phyloP scores from a whole-genome alignment of 1,140 invertebrate species.

The Cheumatopsyche charites region DNA sequence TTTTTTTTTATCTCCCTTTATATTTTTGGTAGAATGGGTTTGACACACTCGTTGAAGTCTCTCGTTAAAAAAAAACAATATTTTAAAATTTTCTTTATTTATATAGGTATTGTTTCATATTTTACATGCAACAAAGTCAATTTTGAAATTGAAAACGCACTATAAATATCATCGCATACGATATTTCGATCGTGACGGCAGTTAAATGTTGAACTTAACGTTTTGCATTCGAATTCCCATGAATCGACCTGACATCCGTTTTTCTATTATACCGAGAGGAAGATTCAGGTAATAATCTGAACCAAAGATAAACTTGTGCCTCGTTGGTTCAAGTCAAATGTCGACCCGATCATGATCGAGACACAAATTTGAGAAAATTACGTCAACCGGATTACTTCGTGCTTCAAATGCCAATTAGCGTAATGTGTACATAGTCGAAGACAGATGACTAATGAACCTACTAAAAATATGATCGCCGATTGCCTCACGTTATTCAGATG shows the following conservation, averaged over 20 bases:
- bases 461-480: no score
- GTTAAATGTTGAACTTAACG: slow-evolving; percentile 2
- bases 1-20: no score
- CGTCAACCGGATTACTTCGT: neutral
- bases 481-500: neutral
- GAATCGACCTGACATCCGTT: neutral
- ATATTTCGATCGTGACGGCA: slow-evolving; percentile 6
- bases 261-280: neutral
- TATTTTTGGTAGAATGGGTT: no score
- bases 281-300: neutral
- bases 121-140: slow-evolving; percentile 2
- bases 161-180: slow-evolving; percentile 15
- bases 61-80: neutral
- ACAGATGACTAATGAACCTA: no score
- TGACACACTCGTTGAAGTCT: neutral
- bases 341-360: slow-evolving; percentile 4
- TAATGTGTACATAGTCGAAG: no score
- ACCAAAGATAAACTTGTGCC: neutral
- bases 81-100: neutral
- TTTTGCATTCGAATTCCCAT: no score
- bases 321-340: neutral
- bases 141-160: slow-evolving; percentile 12
- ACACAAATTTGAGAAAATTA: neutral
- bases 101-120: neutral
- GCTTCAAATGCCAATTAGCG: neutral